Evolutionary conservation across 2,888 invertebrate genomes (phyloP).

Genomic region (Zootermopsis nevadensis): DNA sequence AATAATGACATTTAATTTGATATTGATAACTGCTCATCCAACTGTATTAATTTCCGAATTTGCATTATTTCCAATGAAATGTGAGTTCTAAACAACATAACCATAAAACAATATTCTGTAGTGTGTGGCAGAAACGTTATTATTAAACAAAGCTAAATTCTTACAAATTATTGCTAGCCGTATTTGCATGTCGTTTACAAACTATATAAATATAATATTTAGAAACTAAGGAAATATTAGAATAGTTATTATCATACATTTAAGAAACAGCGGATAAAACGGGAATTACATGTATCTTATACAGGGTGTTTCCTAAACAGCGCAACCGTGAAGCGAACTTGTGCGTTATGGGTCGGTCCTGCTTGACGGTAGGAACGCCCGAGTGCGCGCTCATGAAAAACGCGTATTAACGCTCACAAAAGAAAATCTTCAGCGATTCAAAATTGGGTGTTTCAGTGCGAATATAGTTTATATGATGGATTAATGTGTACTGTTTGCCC

Average conservation of each 20-base stretch:
- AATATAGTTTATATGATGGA: background rate
- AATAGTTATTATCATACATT: background rate
- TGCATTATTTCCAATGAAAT: background rate
- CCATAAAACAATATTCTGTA: background rate
- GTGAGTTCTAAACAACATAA: background rate
- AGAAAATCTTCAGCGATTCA: background rate
- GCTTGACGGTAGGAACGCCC: too few species aligned
- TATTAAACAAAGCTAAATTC: background rate
- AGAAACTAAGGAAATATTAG: too few species aligned
- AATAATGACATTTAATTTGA: slow-evolving; percentile 27
- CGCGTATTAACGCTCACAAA: too few species aligned
- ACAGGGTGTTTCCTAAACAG: too few species aligned
- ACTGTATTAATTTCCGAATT: background rate
- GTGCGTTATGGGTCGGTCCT: too few species aligned
- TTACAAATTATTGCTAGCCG: background rate
- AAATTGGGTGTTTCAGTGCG: background rate
- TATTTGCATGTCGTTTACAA: background rate
- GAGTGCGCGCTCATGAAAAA: too few species aligned
- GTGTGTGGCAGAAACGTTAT: background rate
- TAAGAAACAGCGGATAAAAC: background rate
- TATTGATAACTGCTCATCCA: background rate
- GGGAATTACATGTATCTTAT: background rate
- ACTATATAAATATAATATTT: background rate
- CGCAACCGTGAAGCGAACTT: too few species aligned
- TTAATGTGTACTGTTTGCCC: background rate